A percentile compares a stretch with the other conserved stretches of the same genome.
Conservation (phyloP, 2,888 invertebrate genomes). For the Meghimatium bilineatum region DNA sequence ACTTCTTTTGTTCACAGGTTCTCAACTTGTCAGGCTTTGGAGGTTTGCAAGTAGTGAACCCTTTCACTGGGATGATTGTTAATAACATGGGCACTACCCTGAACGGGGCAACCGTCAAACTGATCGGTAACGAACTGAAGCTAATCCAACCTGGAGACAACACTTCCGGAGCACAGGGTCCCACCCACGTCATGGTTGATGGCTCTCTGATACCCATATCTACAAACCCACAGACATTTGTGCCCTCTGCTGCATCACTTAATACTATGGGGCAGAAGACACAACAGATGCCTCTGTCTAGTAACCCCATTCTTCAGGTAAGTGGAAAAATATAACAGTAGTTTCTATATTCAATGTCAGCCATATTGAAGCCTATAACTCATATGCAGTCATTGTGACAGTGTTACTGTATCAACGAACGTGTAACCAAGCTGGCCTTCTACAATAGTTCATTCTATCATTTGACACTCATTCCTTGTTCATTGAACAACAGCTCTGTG, state of each 20-base stretch:
- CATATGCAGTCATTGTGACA: too few relatives aligned
- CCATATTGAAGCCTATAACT: too few relatives aligned
- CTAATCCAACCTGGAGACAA: slow-evolving; percentile 57
- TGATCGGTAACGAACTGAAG: slow-evolving; percentile 63
- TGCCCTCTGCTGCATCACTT: slow-evolving; percentile 33
- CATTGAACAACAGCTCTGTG: too few relatives aligned
- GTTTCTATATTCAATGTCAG: background rate
- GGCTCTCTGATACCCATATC: slow-evolving; percentile 49
- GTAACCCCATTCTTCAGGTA: slow-evolving; percentile 41
- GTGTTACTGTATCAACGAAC: too few relatives aligned
- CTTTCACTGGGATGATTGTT: slow-evolving; percentile 45
- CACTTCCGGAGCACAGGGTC: slow-evolving; percentile 52
- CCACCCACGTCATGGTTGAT: slow-evolving; percentile 50
- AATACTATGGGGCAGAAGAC: slow-evolving; percentile 31
- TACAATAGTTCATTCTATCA: too few relatives aligned
- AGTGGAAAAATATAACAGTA: background rate
- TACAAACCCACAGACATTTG: slow-evolving; percentile 48
- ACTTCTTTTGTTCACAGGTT: slow-evolving; percentile 28
- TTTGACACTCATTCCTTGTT: too few relatives aligned
- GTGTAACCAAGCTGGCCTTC: too few relatives aligned
- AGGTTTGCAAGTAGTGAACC: slow-evolving; percentile 46
- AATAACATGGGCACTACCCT: slow-evolving; percentile 43
- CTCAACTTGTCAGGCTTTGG: slow-evolving; percentile 35
- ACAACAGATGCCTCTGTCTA: slow-evolving; percentile 13
- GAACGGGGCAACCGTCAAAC: slow-evolving; percentile 69